These are phyloP conservation scores for Agrochola lychnidis DNA, from an alignment of 2,888 invertebrate genomes.

Conservation along the genomic window DNA sequence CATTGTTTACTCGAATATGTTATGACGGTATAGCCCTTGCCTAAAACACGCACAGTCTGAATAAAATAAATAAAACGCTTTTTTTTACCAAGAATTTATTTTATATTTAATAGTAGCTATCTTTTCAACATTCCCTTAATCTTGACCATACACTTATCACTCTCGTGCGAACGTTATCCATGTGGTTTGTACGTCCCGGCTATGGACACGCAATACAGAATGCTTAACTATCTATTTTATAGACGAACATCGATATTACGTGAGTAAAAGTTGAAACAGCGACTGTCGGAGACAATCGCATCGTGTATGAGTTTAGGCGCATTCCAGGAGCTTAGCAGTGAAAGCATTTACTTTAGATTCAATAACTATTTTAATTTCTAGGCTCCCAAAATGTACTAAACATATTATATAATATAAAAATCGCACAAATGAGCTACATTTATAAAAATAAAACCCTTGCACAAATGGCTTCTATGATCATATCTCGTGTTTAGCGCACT, in stretches of 20 bases:
- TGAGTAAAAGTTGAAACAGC: constrained; percentile 52
- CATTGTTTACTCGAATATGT: constrained; percentile 69
- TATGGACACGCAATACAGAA: constrained; percentile 59
- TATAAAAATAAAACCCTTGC: constrained; percentile 66
- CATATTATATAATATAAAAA: constrained; percentile 52
- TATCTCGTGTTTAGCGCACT: constrained; percentile 61
- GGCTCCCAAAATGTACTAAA: constrained; percentile 61
- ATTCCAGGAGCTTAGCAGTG: constrained; percentile 57
- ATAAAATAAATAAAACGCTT: constrained; percentile 73
- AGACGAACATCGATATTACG: constrained; percentile 65
- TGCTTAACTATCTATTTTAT: constrained; percentile 62
- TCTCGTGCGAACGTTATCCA: constrained; percentile 73
- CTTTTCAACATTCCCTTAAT: constrained; percentile 78
- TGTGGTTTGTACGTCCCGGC: constrained; percentile 74
- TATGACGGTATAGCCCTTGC: constrained; percentile 48
- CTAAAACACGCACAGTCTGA: constrained; percentile 71
- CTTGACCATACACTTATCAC: constrained; percentile 76
- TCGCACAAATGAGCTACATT: constrained; percentile 60
- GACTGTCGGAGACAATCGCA: constrained; percentile 34
- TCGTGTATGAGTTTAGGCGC: constrained; percentile 47
- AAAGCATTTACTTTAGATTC: constrained; percentile 34
- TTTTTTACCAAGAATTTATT: constrained; percentile 84
- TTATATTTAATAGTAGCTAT: constrained; percentile 82
- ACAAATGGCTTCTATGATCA: constrained; percentile 54
- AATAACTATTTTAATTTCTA: constrained; percentile 35